Conservation (phyloP, 1,140 invertebrate genomes). For the Solen grandis region DNA sequence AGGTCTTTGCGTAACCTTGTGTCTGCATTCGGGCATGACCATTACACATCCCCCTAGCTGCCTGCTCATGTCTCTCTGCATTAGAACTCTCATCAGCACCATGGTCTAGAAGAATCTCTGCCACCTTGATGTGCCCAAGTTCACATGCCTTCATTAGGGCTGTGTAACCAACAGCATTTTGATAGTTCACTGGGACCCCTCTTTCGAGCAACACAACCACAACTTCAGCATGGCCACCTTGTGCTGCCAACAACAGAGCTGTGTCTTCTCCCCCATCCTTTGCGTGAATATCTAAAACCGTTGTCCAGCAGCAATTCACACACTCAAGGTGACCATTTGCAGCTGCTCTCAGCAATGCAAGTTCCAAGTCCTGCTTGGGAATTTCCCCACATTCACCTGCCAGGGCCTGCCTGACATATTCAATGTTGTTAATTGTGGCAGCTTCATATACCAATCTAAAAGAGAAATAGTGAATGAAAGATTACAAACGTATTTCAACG, state of each 20-base stretch:
- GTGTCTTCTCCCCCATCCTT: constrained; percentile 80
- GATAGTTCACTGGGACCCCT: constrained; percentile 86
- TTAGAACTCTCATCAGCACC: constrained; percentile 93
- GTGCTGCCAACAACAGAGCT: constrained; percentile 56
- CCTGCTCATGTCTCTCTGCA: constrained; percentile 84
- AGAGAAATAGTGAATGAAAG: too few relatives aligned
- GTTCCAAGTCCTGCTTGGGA: constrained; percentile 12
- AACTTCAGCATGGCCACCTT: constrained; percentile 59
- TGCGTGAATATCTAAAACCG: constrained; percentile 82
- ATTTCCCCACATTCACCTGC: constrained; percentile 26
- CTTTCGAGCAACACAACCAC: constrained; percentile 56
- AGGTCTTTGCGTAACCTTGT: constrained; percentile 37
- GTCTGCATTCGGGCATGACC: constrained; percentile 20
- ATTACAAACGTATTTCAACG: too few relatives aligned
- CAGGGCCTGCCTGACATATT: constrained; percentile 19
- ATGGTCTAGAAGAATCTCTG: constrained; percentile 80
- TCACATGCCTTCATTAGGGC: constrained; percentile 67
- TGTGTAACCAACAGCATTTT: constrained; percentile 82
- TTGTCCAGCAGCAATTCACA: constrained; percentile 81
- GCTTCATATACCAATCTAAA: constrained; percentile 43
- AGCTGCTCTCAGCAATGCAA: constrained; percentile 77
- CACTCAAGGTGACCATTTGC: constrained; percentile 67
- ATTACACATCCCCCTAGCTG: too few relatives aligned
- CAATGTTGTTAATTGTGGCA: constrained; percentile 26
- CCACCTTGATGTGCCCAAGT: constrained; percentile 89